Conservation (phyloP, 1,140 invertebrate species). For the Macrobrachium nipponense region DNA sequence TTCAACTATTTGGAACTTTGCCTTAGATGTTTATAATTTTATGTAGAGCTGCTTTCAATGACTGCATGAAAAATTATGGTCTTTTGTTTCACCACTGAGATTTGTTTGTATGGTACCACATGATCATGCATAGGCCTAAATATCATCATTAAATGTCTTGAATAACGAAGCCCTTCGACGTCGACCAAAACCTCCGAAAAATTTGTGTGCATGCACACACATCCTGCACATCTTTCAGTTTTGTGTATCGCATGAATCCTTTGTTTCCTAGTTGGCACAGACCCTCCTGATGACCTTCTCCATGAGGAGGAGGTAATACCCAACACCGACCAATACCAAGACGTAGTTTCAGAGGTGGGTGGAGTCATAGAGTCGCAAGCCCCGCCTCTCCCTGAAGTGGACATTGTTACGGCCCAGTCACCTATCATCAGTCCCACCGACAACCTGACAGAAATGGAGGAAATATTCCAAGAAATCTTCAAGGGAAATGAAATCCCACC, state of each 20-base stretch:
- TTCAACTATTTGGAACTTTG: too few relatives aligned
- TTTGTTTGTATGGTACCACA: too few relatives aligned
- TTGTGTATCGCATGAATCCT: conserved; percentile 3
- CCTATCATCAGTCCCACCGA: neutral
- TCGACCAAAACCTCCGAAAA: neutral
- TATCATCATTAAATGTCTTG: neutral
- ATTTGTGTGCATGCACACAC: conserved; percentile 1
- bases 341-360: conserved; percentile 23
- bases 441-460: neutral
- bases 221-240: neutral
- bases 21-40: too few relatives aligned
- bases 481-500: neutral
- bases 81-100: too few relatives aligned
- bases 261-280: conserved; percentile 18
- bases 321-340: neutral
- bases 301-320: neutral
- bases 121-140: too few relatives aligned
- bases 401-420: neutral
- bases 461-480: too few relatives aligned
- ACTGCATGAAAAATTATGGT: too few relatives aligned
- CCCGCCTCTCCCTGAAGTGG: neutral
- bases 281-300: conserved; percentile 6
- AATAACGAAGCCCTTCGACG: neutral
- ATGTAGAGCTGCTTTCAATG: too few relatives aligned
- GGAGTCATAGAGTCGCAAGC: neutral